Conservation (phyloP, 2,888 invertebrate genomes). For the Ephialtes manifestator region DNA sequence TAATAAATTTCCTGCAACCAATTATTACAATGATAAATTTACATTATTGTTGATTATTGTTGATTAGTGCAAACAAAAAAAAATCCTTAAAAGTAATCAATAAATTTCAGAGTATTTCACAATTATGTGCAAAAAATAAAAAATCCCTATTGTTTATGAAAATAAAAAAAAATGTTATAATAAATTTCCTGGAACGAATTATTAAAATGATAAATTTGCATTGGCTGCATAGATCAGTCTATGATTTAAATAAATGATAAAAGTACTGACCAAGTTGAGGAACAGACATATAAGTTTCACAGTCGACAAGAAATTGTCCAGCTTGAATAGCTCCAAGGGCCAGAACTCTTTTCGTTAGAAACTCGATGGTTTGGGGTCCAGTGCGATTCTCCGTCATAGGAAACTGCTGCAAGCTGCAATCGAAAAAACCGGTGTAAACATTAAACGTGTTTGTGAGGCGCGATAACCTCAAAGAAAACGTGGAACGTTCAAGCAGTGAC, state of each 20-base stretch:
- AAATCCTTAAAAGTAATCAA: not conserved
- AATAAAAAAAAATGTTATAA: not conserved
- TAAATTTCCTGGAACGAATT: not conserved
- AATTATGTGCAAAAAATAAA: not conserved
- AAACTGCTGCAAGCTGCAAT: constrained; percentile 92
- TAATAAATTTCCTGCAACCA: no score
- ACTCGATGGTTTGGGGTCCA: constrained; percentile 96
- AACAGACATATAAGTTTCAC: constrained; percentile 95
- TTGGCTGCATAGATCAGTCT: no score
- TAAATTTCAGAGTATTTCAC: not conserved
- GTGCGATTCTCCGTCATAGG: constrained; percentile 95
- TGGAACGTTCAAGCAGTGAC: constrained; percentile 46
- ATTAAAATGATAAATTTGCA: not conserved
- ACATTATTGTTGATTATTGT: no score
- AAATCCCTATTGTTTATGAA: not conserved
- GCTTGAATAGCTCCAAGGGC: constrained; percentile 95
- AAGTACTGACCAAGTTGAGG: constrained; percentile 89
- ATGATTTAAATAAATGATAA: not conserved
- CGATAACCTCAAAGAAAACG: constrained; percentile 62
- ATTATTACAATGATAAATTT: no score
- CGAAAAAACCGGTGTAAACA: constrained; percentile 17
- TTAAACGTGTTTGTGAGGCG: constrained; percentile 26
- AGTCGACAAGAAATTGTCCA: constrained; percentile 97
- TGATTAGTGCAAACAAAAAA: no score
- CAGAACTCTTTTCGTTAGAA: constrained; percentile 93